Conservation (phyloP, 2,797 vertebrate genomes). For the Sebastes glaucus region DNA sequence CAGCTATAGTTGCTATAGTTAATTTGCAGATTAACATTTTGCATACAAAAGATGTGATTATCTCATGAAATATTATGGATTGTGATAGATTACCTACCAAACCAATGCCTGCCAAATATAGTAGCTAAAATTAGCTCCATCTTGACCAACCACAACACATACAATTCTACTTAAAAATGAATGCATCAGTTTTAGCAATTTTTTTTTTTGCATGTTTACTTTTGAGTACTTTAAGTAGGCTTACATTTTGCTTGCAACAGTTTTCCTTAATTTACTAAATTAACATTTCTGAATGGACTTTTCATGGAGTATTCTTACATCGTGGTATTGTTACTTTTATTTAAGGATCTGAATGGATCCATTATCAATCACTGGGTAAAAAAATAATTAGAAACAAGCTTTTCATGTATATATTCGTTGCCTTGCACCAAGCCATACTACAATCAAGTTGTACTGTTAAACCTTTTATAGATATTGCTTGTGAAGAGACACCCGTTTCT, state of each 20-base stretch:
- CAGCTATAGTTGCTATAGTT: background rate
- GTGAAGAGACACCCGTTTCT: background rate
- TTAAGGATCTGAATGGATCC: too few species aligned
- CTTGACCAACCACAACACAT: background rate
- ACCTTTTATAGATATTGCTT: background rate
- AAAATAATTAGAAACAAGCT: too few species aligned
- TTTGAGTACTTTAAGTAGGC: background rate
- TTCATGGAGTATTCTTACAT: background rate
- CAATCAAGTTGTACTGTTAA: background rate
- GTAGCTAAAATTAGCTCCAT: background rate
- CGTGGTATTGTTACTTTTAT: too few species aligned
- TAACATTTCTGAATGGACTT: background rate
- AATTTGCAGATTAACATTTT: background rate
- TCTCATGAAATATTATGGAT: background rate
- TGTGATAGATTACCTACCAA: background rate
- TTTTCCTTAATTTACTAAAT: background rate
- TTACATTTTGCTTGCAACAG: background rate
- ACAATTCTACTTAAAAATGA: background rate
- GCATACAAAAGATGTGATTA: background rate
- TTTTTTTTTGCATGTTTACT: background rate
- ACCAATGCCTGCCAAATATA: background rate
- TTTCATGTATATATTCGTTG: background rate
- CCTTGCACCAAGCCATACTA: background rate
- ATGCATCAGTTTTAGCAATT: background rate
- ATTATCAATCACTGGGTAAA: too few species aligned